These are phyloP conservation scores for Pseudorhombus dupliciocellatus DNA, from an alignment of 2,113 vertebrate genomes.

Conservation along the genomic window DNA sequence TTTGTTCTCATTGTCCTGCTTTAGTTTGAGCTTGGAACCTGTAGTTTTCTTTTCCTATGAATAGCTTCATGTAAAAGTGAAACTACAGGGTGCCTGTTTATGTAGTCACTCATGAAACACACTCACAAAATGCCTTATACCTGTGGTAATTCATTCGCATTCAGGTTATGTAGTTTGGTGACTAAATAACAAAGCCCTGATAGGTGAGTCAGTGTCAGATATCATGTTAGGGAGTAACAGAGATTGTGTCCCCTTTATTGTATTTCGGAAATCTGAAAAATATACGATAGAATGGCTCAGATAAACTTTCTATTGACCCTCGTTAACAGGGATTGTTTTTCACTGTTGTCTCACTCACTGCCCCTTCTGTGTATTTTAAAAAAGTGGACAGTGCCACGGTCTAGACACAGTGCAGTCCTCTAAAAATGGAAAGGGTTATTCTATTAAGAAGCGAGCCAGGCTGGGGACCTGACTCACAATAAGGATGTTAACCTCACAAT, in stretches of 20 bases:
- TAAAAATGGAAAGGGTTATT: constrained; percentile 32
- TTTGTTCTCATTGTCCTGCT: too few species aligned
- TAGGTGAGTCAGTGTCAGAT: not conserved
- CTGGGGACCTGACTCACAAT: constrained; percentile 1
- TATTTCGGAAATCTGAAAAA: too few species aligned
- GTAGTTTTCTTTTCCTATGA: not conserved
- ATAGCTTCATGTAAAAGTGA: not conserved
- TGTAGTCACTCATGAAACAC: not conserved
- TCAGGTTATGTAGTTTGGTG: not conserved
- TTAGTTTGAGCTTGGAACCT: too few species aligned
- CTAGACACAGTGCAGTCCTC: constrained; percentile 1
- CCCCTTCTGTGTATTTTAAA: not conserved
- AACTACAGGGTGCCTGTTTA: not conserved
- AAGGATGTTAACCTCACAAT: constrained; percentile 7
- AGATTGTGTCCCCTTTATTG: too few species aligned
- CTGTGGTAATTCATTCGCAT: not conserved
- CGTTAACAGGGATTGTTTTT: not conserved
- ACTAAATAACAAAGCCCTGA: not conserved
- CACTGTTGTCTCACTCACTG: not conserved
- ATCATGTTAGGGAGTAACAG: not conserved
- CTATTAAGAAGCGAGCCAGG: constrained; percentile 38
- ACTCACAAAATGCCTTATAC: not conserved
- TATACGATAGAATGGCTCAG: too few species aligned
- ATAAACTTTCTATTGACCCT: too few species aligned
- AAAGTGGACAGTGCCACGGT: constrained; percentile 11